A percentile compares a stretch with the other conserved stretches of the same genome.
These are phyloP conservation scores for Papilio elwesi DNA, from an alignment of 2,888 invertebrate species.

Conservation along the genomic window DNA sequence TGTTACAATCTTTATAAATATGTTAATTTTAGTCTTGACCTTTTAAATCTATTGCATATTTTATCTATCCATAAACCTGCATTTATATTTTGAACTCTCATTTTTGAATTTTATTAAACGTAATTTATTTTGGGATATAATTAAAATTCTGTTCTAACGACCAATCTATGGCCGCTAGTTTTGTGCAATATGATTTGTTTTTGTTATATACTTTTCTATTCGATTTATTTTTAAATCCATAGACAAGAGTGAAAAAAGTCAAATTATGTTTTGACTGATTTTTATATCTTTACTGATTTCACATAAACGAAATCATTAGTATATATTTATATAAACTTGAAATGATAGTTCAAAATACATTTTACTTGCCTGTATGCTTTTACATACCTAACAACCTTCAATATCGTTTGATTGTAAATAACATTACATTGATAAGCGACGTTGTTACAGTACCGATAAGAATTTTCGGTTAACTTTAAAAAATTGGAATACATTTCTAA, in stretches of 20 bases:
- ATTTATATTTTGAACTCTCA: constrained; percentile 9
- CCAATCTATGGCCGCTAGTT: neutral
- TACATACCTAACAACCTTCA: constrained; percentile 51
- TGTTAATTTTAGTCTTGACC: constrained; percentile 44
- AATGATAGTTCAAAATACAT: neutral
- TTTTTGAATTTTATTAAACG: neutral
- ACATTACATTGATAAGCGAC: constrained; percentile 49
- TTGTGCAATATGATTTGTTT: neutral
- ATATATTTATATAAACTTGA: neutral
- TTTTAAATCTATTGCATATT: constrained; percentile 35
- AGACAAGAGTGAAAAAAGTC: neutral
- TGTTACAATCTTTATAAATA: constrained; percentile 41
- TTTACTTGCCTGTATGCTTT: neutral
- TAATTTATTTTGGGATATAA: constrained; percentile 11
- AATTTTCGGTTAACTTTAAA: constrained; percentile 38
- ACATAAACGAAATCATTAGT: neutral
- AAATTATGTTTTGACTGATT: no score
- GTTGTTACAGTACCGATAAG: constrained; percentile 54
- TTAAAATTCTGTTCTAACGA: constrained; percentile 1
- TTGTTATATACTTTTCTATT: neutral
- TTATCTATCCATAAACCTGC: neutral
- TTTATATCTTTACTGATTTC: neutral
- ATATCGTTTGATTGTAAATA: constrained; percentile 55
- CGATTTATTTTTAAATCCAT: neutral
- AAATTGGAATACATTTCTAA: neutral